These are phyloP conservation scores for Gobio occitaniae DNA, from an alignment of 2,797 vertebrate genomes.

Conservation along the genomic window DNA sequence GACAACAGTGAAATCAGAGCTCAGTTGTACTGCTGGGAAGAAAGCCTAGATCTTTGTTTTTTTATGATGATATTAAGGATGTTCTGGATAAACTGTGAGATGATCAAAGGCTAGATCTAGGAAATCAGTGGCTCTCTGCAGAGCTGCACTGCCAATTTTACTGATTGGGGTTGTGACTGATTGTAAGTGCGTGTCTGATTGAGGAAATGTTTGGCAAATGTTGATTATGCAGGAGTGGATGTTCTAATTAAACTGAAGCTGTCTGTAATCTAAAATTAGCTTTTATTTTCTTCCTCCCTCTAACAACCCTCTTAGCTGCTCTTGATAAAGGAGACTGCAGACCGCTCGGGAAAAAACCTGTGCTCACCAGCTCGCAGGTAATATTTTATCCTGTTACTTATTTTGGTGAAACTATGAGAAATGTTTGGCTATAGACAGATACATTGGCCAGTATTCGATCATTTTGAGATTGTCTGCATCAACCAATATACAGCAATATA, in stretches of 20 bases:
- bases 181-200: constrained; percentile 27
- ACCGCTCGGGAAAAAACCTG: constrained; percentile 89
- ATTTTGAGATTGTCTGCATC: constrained; percentile 1
- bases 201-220: constrained; percentile 14
- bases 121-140: constrained; percentile 27
- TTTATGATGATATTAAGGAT: constrained; percentile 6
- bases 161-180: constrained; percentile 16
- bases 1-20: constrained; percentile 1
- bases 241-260: constrained; percentile 22
- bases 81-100: not conserved
- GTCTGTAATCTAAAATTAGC: constrained; percentile 20
- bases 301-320: constrained; percentile 78
- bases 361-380: constrained; percentile 95
- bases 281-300: constrained; percentile 47
- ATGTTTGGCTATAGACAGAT: not conserved
- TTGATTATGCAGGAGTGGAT: constrained; percentile 16
- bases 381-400: constrained; percentile 45
- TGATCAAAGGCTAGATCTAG: constrained; percentile 24
- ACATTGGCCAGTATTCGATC: not conserved
- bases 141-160: not conserved
- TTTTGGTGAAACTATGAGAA: not conserved
- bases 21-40: not conserved
- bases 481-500: not conserved
- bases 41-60: constrained; percentile 19
- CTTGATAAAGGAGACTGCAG: constrained; percentile 94